Conservation (phyloP, 1,140 invertebrate species). For the Phymastichus coffea region DNA sequence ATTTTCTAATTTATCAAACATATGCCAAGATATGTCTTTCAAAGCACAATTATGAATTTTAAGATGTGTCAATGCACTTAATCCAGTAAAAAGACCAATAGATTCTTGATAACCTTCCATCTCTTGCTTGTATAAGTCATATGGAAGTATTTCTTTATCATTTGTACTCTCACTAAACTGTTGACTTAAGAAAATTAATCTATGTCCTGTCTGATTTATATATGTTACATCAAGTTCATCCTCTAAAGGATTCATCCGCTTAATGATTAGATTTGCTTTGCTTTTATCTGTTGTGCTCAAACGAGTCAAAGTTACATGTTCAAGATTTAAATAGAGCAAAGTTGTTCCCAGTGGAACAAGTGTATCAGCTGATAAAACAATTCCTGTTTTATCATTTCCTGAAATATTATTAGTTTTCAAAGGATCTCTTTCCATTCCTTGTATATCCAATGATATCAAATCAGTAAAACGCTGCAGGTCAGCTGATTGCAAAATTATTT, state of each 20-base stretch:
- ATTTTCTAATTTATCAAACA: slow-evolving; percentile 65
- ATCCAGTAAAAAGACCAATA: slow-evolving; percentile 57
- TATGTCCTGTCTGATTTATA: slow-evolving; percentile 39
- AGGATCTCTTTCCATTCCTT: slow-evolving; percentile 52
- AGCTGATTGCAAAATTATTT: slow-evolving; percentile 53
- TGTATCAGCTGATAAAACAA: slow-evolving; percentile 43
- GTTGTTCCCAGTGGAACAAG: slow-evolving; percentile 42
- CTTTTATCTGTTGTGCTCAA: slow-evolving; percentile 37
- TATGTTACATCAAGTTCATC: slow-evolving; percentile 24
- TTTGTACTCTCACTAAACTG: slow-evolving; percentile 43
- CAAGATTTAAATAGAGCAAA: slow-evolving; percentile 46
- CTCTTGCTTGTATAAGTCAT: slow-evolving; percentile 62
- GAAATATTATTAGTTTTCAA: slow-evolving; percentile 11
- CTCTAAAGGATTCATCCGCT: slow-evolving; percentile 43
- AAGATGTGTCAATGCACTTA: slow-evolving; percentile 59
- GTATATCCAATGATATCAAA: slow-evolving; percentile 62
- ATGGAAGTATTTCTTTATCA: slow-evolving; percentile 63
- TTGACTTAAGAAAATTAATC: slow-evolving; percentile 49
- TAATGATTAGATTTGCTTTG: slow-evolving; percentile 46
- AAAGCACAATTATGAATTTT: slow-evolving; percentile 62
- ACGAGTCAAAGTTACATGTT: slow-evolving; percentile 44
- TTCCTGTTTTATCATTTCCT: slow-evolving; percentile 29
- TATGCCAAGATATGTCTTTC: slow-evolving; percentile 66
- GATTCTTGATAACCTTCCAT: slow-evolving; percentile 53
- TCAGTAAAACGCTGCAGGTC: slow-evolving; percentile 58